phyloP scores from a whole-genome alignment of 2,113 vertebrate species.

The Gopherus evgoodei region DNA sequence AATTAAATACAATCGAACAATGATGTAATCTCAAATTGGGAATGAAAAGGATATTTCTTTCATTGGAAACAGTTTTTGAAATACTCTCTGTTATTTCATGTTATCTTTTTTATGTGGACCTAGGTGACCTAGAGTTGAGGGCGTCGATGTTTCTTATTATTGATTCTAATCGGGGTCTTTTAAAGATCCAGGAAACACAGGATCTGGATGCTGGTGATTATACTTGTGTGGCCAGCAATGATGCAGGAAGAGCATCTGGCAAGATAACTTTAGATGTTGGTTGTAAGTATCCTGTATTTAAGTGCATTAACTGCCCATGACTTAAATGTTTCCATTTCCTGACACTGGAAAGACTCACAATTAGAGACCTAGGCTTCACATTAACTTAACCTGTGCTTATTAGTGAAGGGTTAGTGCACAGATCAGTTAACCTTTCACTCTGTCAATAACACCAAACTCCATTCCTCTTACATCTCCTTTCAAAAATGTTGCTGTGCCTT shows the following conservation, averaged over 20 bases:
- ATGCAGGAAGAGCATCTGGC: slow-evolving; percentile 88
- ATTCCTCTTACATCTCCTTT: background rate
- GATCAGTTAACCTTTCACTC: background rate
- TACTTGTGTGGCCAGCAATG: slow-evolving; percentile 89
- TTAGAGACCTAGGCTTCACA: background rate
- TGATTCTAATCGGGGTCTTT: slow-evolving; percentile 80
- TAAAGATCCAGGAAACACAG: slow-evolving; percentile 90
- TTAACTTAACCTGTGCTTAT: background rate
- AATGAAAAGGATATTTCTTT: background rate
- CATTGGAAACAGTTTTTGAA: background rate
- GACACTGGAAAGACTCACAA: background rate
- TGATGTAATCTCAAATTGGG: background rate
- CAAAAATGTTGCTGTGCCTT: accelerated
- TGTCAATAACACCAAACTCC: background rate
- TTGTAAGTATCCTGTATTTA: slow-evolving; percentile 80
- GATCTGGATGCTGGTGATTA: slow-evolving; percentile 92
- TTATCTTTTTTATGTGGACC: background rate
- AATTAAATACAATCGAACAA: background rate
- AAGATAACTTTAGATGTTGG: slow-evolving; percentile 92
- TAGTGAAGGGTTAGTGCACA: background rate
- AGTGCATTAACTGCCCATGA: background rate
- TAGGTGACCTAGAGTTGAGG: slow-evolving; percentile 88
- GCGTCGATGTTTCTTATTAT: slow-evolving; percentile 83
- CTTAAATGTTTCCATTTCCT: background rate
- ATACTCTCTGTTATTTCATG: background rate